A percentile compares a stretch with the other conserved stretches of the same genome.
Evolutionary conservation across 2,888 invertebrate genomes (phyloP).

Genomic region (Chloroclysta siterata): DNA sequence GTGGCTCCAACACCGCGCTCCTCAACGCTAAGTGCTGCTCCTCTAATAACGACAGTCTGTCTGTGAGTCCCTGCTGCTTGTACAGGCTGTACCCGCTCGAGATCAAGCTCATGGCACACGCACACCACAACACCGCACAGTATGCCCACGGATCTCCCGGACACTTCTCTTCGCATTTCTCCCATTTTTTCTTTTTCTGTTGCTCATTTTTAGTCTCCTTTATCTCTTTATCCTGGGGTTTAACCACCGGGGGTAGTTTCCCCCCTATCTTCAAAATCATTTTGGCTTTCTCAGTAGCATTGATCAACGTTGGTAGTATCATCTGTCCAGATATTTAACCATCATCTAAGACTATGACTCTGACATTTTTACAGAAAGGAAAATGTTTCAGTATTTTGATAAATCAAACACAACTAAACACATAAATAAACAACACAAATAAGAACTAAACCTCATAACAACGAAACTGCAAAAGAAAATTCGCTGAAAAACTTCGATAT

Average conservation of each 20-base stretch:
- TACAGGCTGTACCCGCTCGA: constrained; percentile 86
- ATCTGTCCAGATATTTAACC: constrained; percentile 49
- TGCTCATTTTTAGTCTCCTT: constrained; percentile 60
- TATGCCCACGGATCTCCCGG: constrained; percentile 75
- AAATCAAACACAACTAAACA: constrained; percentile 24
- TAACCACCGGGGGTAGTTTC: constrained; percentile 62
- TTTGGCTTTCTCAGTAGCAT: constrained; percentile 46
- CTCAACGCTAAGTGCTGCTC: constrained; percentile 82
- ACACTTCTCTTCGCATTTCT: constrained; percentile 70
- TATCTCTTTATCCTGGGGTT: constrained; percentile 53
- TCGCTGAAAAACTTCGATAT: constrained; percentile 31
- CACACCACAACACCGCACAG: constrained; percentile 86
- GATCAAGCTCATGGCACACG: constrained; percentile 87
- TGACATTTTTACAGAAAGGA: constrained; percentile 17
- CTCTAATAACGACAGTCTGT: constrained; percentile 81
- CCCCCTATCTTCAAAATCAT: constrained; percentile 79
- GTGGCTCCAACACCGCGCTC: constrained; percentile 80
- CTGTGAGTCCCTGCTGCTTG: constrained; percentile 83
- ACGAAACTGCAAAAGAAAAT: constrained; percentile 17
- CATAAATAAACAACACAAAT: constrained; percentile 31
- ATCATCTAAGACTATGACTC: constrained; percentile 36
- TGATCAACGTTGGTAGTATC: constrained; percentile 37
- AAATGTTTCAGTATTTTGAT: not conserved
- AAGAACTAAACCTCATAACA: constrained; percentile 22
- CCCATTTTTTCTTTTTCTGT: constrained; percentile 65